Evolutionary conservation across 1,140 invertebrate genomes (phyloP).

Genomic region (Dryas iulia): DNA sequence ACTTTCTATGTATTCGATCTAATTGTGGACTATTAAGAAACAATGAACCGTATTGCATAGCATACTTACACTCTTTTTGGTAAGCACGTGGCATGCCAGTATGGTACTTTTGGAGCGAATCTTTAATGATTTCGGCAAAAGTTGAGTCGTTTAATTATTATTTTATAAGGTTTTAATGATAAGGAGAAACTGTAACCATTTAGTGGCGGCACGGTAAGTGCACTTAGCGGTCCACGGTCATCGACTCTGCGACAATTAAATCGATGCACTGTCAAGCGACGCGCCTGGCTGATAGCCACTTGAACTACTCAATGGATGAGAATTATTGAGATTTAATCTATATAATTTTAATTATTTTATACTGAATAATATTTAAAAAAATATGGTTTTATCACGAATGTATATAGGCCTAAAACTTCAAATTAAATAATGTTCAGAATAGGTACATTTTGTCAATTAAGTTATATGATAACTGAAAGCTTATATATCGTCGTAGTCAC

Average conservation of each 20-base stretch:
- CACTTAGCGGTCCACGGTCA: conserved; percentile 59
- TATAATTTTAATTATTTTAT: no score
- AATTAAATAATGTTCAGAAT: no score
- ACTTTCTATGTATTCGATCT: neutral
- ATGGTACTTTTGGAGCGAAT: neutral
- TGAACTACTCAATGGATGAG: conserved; percentile 25
- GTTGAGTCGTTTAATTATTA: neutral
- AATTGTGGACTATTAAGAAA: neutral
- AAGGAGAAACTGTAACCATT: conserved; percentile 24
- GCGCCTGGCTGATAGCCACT: conserved; percentile 30
- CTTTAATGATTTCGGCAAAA: neutral
- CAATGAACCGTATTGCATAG: neutral
- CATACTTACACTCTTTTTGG: neutral
- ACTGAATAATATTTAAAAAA: no score
- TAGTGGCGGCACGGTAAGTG: conserved; percentile 35
- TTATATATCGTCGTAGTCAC: no score
- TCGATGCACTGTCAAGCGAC: conserved; percentile 46
- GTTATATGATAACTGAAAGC: no score
- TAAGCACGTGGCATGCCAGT: neutral
- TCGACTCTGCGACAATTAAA: conserved; percentile 66
- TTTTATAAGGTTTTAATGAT: conserved; percentile 1
- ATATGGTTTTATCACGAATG: neutral
- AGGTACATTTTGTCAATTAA: no score
- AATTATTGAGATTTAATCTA: neutral
- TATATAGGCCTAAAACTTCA: neutral